These are phyloP conservation scores for Podilymbus podiceps DNA, from an alignment of 2,113 vertebrate genomes.

Conservation along the genomic window DNA sequence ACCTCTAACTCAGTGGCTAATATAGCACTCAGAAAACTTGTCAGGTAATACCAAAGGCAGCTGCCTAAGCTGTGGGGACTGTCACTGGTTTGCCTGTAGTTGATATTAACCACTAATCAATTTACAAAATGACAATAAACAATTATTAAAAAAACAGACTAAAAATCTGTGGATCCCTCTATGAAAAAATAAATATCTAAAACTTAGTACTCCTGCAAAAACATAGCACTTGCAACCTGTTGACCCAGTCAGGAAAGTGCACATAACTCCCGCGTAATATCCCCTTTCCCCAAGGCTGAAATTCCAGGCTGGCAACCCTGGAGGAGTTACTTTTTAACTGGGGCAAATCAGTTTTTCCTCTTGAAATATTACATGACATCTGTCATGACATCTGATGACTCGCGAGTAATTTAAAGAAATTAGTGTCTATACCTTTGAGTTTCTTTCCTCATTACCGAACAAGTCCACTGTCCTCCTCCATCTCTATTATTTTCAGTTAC, in stretches of 20 bases:
- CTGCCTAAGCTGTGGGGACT: background rate
- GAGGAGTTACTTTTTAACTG: background rate
- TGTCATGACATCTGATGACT: background rate
- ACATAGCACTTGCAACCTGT: constrained; percentile 19
- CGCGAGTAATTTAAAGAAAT: background rate
- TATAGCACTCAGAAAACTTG: background rate
- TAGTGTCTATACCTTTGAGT: background rate
- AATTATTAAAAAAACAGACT: background rate
- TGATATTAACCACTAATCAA: background rate
- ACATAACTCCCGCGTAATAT: background rate
- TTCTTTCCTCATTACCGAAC: constrained; percentile 15
- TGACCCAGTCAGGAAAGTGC: background rate
- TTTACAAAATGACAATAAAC: constrained; percentile 26
- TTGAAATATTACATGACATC: background rate
- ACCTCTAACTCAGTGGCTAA: background rate
- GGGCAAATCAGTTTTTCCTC: background rate
- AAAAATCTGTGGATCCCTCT: background rate
- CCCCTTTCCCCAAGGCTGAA: background rate
- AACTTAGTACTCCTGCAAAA: constrained; percentile 4
- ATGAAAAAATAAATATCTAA: constrained; percentile 24
- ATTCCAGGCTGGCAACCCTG: background rate
- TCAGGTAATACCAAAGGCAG: background rate
- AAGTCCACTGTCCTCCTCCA: constrained; percentile 10
- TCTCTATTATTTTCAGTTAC: background rate
- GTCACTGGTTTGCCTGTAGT: background rate